phyloP scores from a whole-genome alignment of 2,797 vertebrate species.

The Setipinna tenuifilis region DNA sequence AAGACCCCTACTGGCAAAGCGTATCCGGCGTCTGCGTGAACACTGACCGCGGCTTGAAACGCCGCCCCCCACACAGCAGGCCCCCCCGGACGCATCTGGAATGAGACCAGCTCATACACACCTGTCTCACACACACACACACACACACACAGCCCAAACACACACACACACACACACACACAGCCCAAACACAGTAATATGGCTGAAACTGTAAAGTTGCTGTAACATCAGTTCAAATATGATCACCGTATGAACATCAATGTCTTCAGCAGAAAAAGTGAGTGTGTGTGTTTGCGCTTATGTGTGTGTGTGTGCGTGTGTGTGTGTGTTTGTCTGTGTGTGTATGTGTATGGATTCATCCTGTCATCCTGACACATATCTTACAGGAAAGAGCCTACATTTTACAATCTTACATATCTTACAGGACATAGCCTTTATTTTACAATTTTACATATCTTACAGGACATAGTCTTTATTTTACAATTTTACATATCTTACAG shows the following conservation, averaged over 20 bases:
- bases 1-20: slow-evolving; percentile 84
- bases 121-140: slow-evolving; percentile 70
- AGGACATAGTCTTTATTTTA: too few relatives aligned
- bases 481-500: too few relatives aligned
- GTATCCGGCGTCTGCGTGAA: slow-evolving; percentile 81
- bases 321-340: background rate
- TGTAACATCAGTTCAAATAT: too few relatives aligned
- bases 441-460: too few relatives aligned
- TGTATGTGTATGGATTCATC: too few relatives aligned
- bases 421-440: too few relatives aligned
- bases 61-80: slow-evolving; percentile 83
- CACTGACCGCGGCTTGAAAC: slow-evolving; percentile 77
- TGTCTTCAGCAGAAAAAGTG: too few relatives aligned
- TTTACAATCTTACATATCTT: too few relatives aligned
- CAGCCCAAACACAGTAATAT: background rate
- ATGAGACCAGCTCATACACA: slow-evolving; percentile 86
- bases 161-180: slow-evolving; percentile 11
- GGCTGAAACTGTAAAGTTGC: too few relatives aligned
- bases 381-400: too few relatives aligned
- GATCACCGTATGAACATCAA: too few relatives aligned
- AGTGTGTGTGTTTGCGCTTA: background rate
- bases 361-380: too few relatives aligned
- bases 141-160: background rate
- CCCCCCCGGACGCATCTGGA: slow-evolving; percentile 89
- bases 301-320: background rate